phyloP scores from a whole-genome alignment of 2,888 invertebrate genomes.

The Apodemia duryi region DNA sequence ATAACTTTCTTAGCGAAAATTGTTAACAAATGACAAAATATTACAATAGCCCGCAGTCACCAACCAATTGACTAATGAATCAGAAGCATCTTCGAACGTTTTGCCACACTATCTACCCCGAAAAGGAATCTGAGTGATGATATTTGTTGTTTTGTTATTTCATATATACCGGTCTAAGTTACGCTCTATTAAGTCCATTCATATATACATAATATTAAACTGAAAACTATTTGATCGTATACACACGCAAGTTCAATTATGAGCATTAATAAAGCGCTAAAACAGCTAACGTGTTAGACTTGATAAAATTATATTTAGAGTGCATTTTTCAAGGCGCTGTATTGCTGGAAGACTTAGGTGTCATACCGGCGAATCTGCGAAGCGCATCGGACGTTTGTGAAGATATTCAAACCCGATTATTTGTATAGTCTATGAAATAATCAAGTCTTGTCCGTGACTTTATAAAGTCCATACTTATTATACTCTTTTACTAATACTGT shows the following conservation, averaged over 20 bases:
- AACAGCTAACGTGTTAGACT: not conserved
- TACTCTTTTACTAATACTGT: too few relatives aligned
- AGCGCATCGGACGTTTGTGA: conserved; percentile 4
- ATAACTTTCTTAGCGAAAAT: too few relatives aligned
- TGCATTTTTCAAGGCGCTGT: not conserved
- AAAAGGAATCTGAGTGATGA: not conserved
- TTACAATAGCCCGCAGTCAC: too few relatives aligned
- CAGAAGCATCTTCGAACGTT: not conserved
- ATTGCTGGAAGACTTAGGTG: not conserved
- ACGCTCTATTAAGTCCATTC: conserved; percentile 2
- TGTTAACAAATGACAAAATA: too few relatives aligned
- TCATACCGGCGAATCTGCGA: not conserved
- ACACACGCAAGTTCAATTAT: conserved; percentile 1
- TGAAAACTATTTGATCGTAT: conserved; percentile 4
- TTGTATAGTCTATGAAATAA: not conserved
- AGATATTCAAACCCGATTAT: not conserved
- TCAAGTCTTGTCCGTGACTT: too few relatives aligned
- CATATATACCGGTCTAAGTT: not conserved
- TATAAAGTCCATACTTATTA: too few relatives aligned
- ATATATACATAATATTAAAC: conserved; percentile 4
- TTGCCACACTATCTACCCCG: not conserved
- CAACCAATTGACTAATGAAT: too few relatives aligned
- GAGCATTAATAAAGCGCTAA: not conserved
- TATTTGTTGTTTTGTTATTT: not conserved
- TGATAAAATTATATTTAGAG: not conserved